Conservation (phyloP, 2,113 vertebrate genomes). For the Salminus brasiliensis region DNA sequence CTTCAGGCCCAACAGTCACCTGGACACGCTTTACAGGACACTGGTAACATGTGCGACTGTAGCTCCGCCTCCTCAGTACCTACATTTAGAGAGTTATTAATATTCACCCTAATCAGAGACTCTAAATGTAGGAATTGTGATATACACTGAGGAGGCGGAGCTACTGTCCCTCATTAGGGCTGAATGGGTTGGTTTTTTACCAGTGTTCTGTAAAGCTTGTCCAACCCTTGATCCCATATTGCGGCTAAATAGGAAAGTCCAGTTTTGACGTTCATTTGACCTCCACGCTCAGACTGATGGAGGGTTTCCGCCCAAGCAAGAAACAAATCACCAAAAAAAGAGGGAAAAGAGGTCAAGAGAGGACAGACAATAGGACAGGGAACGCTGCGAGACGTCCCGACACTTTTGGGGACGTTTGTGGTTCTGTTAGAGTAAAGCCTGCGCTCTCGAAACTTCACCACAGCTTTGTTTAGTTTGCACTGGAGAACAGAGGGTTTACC, state of each 20-base stretch:
- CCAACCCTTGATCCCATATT: slow-evolving; percentile 63
- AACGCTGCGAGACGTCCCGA: background rate
- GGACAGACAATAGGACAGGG: background rate
- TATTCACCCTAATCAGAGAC: no score
- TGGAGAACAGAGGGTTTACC: background rate
- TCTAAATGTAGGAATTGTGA: no score
- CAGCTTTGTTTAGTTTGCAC: background rate
- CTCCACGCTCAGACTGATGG: background rate
- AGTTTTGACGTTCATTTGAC: slow-evolving; percentile 44
- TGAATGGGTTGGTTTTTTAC: no score
- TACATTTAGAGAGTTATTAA: no score
- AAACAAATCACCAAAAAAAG: slow-evolving; percentile 53
- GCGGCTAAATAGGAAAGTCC: slow-evolving; percentile 67
- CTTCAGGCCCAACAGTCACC: background rate
- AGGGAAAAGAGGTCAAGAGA: slow-evolving; percentile 32
- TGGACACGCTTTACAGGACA: background rate
- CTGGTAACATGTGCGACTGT: no score
- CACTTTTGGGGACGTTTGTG: no score
- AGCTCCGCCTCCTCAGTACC: no score
- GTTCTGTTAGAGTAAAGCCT: no score
- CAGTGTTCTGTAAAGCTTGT: background rate
- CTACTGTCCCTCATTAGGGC: no score
- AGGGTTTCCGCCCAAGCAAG: slow-evolving; percentile 8
- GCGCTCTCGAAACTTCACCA: background rate
- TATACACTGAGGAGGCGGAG: no score